Evolutionary conservation across 1,140 invertebrate species (phyloP).

Genomic region (Hestina assimilis): DNA sequence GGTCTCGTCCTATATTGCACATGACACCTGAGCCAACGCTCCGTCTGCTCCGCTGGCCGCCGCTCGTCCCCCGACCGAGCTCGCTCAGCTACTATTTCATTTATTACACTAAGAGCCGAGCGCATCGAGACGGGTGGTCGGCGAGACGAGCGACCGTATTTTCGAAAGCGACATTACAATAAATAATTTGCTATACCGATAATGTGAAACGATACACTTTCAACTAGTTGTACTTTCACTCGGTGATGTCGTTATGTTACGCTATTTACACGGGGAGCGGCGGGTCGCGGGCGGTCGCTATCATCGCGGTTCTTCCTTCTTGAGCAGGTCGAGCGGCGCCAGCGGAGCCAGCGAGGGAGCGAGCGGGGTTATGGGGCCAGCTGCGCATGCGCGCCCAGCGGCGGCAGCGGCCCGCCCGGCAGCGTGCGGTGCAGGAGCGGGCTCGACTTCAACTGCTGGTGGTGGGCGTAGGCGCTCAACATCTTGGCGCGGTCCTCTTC

Average conservation of each 20-base stretch:
- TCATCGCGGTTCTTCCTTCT: slow-evolving; percentile 79
- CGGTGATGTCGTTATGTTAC: slow-evolving; percentile 30
- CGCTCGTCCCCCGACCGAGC: slow-evolving; percentile 21
- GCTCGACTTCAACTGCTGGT: slow-evolving; percentile 66
- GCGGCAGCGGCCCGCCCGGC: slow-evolving; percentile 45
- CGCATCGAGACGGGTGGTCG: slow-evolving; percentile 3
- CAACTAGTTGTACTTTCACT: slow-evolving; percentile 16
- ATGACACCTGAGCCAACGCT: slow-evolving; percentile 23
- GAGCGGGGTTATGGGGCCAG: slow-evolving; percentile 51
- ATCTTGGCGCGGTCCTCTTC: slow-evolving; percentile 88
- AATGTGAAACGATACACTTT: slow-evolving; percentile 58
- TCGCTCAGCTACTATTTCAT: not conserved
- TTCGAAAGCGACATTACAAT: slow-evolving; percentile 67
- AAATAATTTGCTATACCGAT: slow-evolving; percentile 74
- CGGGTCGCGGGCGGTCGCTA: slow-evolving; percentile 55
- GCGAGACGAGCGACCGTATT: slow-evolving; percentile 24
- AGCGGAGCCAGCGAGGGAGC: slow-evolving; percentile 58
- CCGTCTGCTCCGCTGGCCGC: slow-evolving; percentile 19
- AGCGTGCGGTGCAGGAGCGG: slow-evolving; percentile 67
- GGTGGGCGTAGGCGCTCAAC: slow-evolving; percentile 82
- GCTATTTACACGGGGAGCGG: slow-evolving; percentile 55
- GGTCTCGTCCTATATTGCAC: slow-evolving; percentile 49
- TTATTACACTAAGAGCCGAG: slow-evolving; percentile 23
- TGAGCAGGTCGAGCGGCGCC: slow-evolving; percentile 69
- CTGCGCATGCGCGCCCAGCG: slow-evolving; percentile 44